These are phyloP conservation scores for Dryomyza anilis DNA, from an alignment of 2,888 invertebrate species.

Conservation along the genomic window DNA sequence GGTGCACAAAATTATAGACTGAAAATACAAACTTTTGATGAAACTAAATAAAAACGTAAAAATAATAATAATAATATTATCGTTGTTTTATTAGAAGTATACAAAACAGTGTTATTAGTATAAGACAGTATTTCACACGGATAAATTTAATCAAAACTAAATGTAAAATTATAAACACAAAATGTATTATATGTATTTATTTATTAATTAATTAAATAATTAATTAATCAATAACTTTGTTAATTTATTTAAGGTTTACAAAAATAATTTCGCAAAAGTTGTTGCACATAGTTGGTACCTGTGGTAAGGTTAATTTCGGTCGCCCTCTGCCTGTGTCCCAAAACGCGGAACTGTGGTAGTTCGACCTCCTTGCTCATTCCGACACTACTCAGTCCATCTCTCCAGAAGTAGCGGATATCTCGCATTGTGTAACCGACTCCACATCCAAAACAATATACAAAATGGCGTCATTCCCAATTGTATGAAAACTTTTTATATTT, in stretches of 20 bases:
- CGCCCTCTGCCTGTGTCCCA: constrained; percentile 93
- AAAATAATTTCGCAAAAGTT: constrained; percentile 40
- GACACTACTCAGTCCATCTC: constrained; percentile 89
- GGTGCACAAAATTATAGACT: constrained; percentile 25
- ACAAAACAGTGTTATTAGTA: constrained; percentile 1
- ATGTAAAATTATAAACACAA: constrained; percentile 10
- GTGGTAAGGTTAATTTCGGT: constrained; percentile 93
- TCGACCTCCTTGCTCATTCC: constrained; percentile 95
- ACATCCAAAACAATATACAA: constrained; percentile 46
- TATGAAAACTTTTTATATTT: constrained; percentile 37
- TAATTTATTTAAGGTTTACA: constrained; percentile 28
- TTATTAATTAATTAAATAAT: too few relatives aligned
- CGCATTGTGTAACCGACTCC: constrained; percentile 97
- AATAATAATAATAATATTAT: constrained; percentile 7
- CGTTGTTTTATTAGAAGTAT: constrained; percentile 15
- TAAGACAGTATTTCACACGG: background rate
- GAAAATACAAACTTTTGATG: constrained; percentile 12
- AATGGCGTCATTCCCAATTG: constrained; percentile 54
- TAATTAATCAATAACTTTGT: too few relatives aligned
- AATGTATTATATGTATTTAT: too few relatives aligned
- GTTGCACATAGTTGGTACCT: constrained; percentile 75
- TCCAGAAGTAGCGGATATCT: constrained; percentile 97
- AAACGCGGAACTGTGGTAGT: constrained; percentile 95
- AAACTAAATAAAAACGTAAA: background rate
- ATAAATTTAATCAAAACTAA: constrained; percentile 1